A percentile compares a stretch with the other conserved stretches of the same genome.
Evolutionary conservation across 2,888 invertebrate genomes (phyloP).

Genomic region (Dasypogon diadema): DNA sequence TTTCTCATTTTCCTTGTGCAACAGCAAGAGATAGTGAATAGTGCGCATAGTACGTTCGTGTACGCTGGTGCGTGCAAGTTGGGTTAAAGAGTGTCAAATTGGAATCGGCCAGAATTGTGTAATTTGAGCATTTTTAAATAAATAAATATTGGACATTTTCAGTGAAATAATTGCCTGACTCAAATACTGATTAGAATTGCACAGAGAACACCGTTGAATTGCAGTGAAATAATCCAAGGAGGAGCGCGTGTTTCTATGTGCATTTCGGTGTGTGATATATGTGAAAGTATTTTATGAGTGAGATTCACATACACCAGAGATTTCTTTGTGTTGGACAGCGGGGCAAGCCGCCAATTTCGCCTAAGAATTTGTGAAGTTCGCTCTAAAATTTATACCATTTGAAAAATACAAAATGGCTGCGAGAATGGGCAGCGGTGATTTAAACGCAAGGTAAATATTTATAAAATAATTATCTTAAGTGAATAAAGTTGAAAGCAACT

Average conservation of each 20-base stretch:
- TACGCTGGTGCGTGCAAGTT: slow-evolving; percentile 34
- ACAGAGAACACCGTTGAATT: neutral
- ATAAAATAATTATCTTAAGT: slow-evolving; percentile 59
- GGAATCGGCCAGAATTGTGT: neutral
- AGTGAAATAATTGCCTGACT: slow-evolving; percentile 1
- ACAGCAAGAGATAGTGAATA: neutral
- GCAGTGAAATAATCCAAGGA: neutral
- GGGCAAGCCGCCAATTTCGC: slow-evolving; percentile 45
- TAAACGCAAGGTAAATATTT: slow-evolving; percentile 82
- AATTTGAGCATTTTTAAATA: neutral
- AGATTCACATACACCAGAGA: neutral
- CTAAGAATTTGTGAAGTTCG: slow-evolving; percentile 20
- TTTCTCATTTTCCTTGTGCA: slow-evolving; percentile 8
- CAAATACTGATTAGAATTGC: neutral
- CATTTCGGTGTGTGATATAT: neutral
- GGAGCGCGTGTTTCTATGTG: slow-evolving; percentile 40
- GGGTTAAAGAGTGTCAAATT: neutral
- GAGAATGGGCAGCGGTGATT: slow-evolving; percentile 79
- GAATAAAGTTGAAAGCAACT: slow-evolving; percentile 34
- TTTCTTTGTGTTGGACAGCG: neutral
- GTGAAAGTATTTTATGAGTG: slow-evolving; percentile 14
- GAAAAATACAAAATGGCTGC: slow-evolving; percentile 84
- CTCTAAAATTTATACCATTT: slow-evolving; percentile 45
- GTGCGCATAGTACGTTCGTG: slow-evolving; percentile 33
- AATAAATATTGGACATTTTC: neutral